Base-by-base conservation (phyloP, 2,888 invertebrate species). In the Pterostichus madidus region DNA sequence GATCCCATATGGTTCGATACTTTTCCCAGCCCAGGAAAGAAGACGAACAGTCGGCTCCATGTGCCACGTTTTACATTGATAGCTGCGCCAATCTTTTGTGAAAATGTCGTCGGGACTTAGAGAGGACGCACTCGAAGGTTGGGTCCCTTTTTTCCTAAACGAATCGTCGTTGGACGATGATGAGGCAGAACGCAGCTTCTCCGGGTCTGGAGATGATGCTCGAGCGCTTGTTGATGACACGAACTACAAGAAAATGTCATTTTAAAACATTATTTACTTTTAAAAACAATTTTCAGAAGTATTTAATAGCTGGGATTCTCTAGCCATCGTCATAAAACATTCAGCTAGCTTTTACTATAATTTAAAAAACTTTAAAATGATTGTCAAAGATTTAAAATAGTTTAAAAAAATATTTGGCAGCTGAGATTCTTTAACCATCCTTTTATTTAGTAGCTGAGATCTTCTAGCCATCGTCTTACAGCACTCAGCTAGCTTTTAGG, bases 1-100 rank as follows among this genome's bases (percentile, higher is more conserved):
- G 84, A 99, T 97, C 77, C 99, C 99, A 88, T 99, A 99, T 0
- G 99, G 99, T 90, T 99, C 99, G 87, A 99, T 98, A 87, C 97
- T 96, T 90, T 98, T 98, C 71, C 98, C 98, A 79, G 96, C 97
- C 97, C 97, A 97, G 10, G 96, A 96, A 5, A 96, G 90, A 80
- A 96, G 89, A 85, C 94, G 94, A 83, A 97, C 97, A 35, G 97
- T 97, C 17, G 99, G 99, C 89, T 98, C 98, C 84, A 99, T 92
- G 87, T 97, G 97, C 99, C 99, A 99, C 0, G 97, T 97, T 90
- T 97, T 95, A 90, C 98, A 98, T 87, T 95, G 94, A 90, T 97
- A 99, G 88, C 95, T 95, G 83, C 98, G 92, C 95, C 95, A 97
- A 91, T 98, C 98, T 87, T 95, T 94, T 83, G 95, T 93, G 86